Evolutionary conservation across 2,888 invertebrate species (phyloP), one percentile per base, ranked within the genome.

Genomic region (Ametastegia equiseti): DNA sequence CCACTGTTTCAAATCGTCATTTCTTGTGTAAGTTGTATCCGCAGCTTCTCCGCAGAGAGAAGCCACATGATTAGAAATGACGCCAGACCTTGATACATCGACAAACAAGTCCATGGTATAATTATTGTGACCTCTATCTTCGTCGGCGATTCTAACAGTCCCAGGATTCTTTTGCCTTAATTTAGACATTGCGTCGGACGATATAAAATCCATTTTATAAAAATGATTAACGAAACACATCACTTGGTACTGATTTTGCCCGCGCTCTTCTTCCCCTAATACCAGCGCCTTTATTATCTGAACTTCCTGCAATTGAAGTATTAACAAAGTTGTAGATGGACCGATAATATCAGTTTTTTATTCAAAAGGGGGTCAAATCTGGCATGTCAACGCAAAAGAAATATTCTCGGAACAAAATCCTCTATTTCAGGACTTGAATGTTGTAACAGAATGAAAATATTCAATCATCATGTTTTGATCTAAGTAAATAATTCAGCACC

Each of bases 111-210:
- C 97, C 94, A 98, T 95, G 3, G 96, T 96, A 85, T 95, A 95
- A 89, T 96, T 97, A 73, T 96, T 95, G 89, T 96, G 95, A 2
- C 97, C 97, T 85, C 95, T 94, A 88, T 98, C 97, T 88, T 98
- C 98, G 90, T 98, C 98, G 0, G 98, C 97, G 0, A 96, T 95
- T 45, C 98, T 94, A 57, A 98, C 95, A 19, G 97, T 97, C 82
- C 96, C 96, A 4, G 97, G 97, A 92, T 97, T 97, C 92, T 95
- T 95, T 87, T 98, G 98, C 91, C 98, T 94, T 77, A 98, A 92
- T 92, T 98, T 98, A 47, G 98, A 97, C 97, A 98, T 98, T 27
- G 98, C 98, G 92, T 98, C 98, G 4, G 98, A 97, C 4, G 98
- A 97, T 89, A 98, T 98, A 91, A 98, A 98, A 89, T 98, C 98